Evolutionary conservation across 2,888 invertebrate genomes (phyloP).

Genomic region (Phyllotreta cruciferae): DNA sequence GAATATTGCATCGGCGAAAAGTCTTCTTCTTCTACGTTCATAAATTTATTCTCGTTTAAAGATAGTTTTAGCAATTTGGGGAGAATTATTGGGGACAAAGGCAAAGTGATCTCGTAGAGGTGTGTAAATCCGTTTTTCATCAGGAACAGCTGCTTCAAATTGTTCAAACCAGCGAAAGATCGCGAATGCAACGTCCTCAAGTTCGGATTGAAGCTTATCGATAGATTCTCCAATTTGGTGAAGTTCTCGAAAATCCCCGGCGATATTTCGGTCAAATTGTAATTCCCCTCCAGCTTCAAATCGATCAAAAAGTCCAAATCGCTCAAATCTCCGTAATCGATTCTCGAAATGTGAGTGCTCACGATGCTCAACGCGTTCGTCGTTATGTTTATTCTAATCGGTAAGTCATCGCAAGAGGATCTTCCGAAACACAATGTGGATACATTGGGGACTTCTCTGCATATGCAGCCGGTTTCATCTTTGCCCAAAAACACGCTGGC

Average conservation of each 20-base stretch:
- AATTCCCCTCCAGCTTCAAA: slow-evolving; percentile 66
- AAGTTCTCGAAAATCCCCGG: slow-evolving; percentile 62
- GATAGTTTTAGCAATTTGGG: slow-evolving; percentile 62
- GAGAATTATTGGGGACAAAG: slow-evolving; percentile 58
- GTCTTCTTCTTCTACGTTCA: slow-evolving; percentile 58
- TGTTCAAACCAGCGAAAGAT: slow-evolving; percentile 63
- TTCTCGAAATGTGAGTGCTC: slow-evolving; percentile 61
- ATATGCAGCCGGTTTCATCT: slow-evolving; percentile 60
- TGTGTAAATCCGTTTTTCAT: slow-evolving; percentile 65
- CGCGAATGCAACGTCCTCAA: slow-evolving; percentile 60
- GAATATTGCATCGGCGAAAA: slow-evolving; percentile 63
- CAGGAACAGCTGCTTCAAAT: slow-evolving; percentile 62
- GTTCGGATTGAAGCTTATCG: slow-evolving; percentile 65
- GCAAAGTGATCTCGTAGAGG: slow-evolving; percentile 59
- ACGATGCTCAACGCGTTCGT: slow-evolving; percentile 61
- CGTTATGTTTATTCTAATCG: slow-evolving; percentile 60
- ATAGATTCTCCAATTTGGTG: slow-evolving; percentile 61
- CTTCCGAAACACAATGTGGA: slow-evolving; percentile 65
- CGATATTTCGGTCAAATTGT: slow-evolving; percentile 61
- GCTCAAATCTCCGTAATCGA: slow-evolving; percentile 60
- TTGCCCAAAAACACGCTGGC: slow-evolving; percentile 29
- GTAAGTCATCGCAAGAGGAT: slow-evolving; percentile 63
- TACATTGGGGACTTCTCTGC: slow-evolving; percentile 58
- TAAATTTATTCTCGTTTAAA: slow-evolving; percentile 65
- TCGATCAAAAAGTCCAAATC: slow-evolving; percentile 58